A percentile compares a stretch with the other conserved stretches of the same genome.
These are phyloP conservation scores for Oryzias javanicus DNA, from an alignment of 2,113 vertebrate species.

Conservation along the genomic window DNA sequence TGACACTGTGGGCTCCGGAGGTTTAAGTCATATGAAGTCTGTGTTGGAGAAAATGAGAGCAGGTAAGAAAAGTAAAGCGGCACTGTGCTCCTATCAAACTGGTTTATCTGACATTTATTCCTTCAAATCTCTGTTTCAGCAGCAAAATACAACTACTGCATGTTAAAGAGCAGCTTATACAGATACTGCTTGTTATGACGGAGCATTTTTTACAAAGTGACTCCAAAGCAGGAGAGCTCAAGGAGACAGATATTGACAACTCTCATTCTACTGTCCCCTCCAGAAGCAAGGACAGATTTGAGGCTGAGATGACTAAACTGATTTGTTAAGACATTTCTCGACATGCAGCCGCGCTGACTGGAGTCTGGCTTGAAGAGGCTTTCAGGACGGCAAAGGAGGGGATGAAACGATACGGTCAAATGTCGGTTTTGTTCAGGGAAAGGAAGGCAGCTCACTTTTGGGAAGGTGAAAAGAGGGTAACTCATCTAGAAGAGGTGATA, in stretches of 20 bases:
- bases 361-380: not conserved
- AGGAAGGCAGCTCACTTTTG: not conserved
- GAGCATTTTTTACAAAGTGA: slow-evolving; percentile 2
- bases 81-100: slow-evolving; percentile 14
- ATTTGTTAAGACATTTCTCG: not conserved
- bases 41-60: not conserved
- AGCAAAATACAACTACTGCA: slow-evolving; percentile 6
- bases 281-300: not conserved
- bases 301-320: too few species aligned
- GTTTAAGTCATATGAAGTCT: slow-evolving; percentile 4
- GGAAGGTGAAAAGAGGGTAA: not conserved
- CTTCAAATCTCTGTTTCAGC: slow-evolving; percentile 24
- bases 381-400: not conserved
- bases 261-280: not conserved
- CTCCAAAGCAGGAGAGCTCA: not conserved
- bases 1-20: slow-evolving; percentile 6
- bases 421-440: not conserved
- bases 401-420: not conserved
- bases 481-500: not conserved
- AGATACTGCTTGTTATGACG: not conserved
- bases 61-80: not conserved
- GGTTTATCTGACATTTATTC: slow-evolving; percentile 27
- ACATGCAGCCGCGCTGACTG: not conserved
- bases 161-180: slow-evolving; percentile 1
- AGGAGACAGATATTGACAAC: slow-evolving; percentile 6